A percentile compares a stretch with the other conserved stretches of the same genome.
Evolutionary conservation across 2,797 vertebrate species (phyloP).

Genomic region (Pachyuromys duprasi): DNA sequence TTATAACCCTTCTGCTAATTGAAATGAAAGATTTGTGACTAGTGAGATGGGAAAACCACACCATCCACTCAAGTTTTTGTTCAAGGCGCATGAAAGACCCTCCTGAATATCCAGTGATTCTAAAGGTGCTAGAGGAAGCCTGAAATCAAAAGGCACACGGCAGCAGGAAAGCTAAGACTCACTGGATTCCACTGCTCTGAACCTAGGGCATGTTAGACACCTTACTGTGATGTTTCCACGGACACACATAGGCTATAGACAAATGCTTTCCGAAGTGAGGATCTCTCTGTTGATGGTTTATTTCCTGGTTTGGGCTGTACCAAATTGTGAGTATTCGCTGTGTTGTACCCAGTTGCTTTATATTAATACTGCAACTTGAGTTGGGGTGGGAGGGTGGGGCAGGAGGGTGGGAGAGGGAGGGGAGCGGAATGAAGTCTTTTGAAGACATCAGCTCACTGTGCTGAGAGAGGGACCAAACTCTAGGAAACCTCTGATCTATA

Average conservation of each 20-base stretch:
- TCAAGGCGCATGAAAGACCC: conserved; percentile 55
- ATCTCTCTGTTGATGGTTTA: conserved; percentile 64
- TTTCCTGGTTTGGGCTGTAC: conserved; percentile 78
- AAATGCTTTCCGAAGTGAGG: conserved; percentile 70
- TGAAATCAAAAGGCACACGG: conserved; percentile 10
- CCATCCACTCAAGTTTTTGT: conserved; percentile 47
- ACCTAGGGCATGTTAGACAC: conserved; percentile 74
- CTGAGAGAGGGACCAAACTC: conserved; percentile 90
- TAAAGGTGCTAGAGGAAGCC: conserved; percentile 77
- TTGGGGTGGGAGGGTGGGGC: conserved; percentile 65
- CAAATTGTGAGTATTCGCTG: conserved; percentile 79
- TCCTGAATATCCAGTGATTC: conserved; percentile 62
- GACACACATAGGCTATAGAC: conserved; percentile 68
- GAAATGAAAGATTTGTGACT: conserved; percentile 45
- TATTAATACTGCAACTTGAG: conserved; percentile 77
- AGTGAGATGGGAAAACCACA: conserved; percentile 27
- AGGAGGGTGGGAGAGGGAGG: conserved; percentile 57
- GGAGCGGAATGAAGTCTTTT: conserved; percentile 64
- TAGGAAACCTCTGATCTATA: conserved; percentile 90
- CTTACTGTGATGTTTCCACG: conserved; percentile 68
- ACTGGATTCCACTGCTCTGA: conserved; percentile 64
- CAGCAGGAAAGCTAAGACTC: conserved; percentile 63
- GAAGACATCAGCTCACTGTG: conserved; percentile 87
- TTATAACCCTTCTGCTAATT: conserved; percentile 53
- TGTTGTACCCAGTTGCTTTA: conserved; percentile 82